Evolutionary conservation across 2,888 invertebrate genomes (phyloP), one percentile per base, ranked within the genome.

Genomic region (Acrobeloides nanus): DNA sequence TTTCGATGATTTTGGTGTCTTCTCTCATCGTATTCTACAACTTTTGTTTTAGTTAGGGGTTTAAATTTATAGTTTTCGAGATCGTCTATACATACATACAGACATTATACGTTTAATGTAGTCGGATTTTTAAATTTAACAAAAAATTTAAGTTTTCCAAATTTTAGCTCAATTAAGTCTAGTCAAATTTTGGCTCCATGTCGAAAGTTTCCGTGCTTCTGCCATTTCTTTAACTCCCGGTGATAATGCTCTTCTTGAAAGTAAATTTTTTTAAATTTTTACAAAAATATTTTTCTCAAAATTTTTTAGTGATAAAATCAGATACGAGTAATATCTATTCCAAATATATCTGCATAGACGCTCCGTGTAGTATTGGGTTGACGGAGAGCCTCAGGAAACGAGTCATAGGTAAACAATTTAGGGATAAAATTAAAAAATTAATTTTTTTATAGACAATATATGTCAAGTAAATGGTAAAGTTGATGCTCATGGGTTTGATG

Each of bases 281-380:
- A 23, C 7, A 21, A 32, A 41, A 7, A 41, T 41, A 26, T 18
- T 8, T 5, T 25, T 6, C 10, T 25, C 29, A 29, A 15, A 29
- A 29, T 29, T 12, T 58, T 66, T 37, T 57, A 77, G 77, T 75
- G 62, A 74, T 76, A 34, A 75, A 75, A 48, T 63, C 72, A 54
- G 78, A 79, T 65, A 85, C 85, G 47, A 79, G 84, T 57, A 79
- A 79, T 61, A 83, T 87, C 71, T 86, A 84, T 73, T 84, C 84
- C 66, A 84, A 83, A 73, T 87, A 85, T 76, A 78, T 87, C 48
- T 83, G 83, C 57, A 80, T 82, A 60, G 84, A 85, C 76, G 82
- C 72, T 76, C 79, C 74, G 75, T 79, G 70, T 76, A 74, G 76
- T 2, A 72, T 78, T 33, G 74, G 73, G 12, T 62, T 77, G 8